phyloP scores from a whole-genome alignment of 2,113 vertebrate species.

The Trichechus manatus region DNA sequence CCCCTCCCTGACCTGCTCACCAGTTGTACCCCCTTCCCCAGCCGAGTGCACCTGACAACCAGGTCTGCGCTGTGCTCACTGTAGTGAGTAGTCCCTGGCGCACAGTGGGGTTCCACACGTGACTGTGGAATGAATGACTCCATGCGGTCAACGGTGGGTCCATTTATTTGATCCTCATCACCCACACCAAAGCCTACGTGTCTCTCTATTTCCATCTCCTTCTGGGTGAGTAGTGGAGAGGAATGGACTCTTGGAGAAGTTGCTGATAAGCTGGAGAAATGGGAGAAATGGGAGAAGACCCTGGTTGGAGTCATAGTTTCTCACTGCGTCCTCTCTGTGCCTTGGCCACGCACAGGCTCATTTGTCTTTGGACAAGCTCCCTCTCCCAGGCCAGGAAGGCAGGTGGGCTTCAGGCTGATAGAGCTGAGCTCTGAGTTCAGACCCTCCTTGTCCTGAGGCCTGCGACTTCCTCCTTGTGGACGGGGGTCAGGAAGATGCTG shows the following conservation, averaged over 20 bases:
- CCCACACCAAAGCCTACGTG: fast-evolving
- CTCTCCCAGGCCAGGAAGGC: background rate
- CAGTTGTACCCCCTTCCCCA: fast-evolving
- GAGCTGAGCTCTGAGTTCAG: background rate
- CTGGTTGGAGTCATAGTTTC: background rate
- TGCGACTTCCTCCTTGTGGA: fast-evolving
- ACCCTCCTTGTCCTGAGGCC: background rate
- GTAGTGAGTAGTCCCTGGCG: background rate
- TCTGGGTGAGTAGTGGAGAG: background rate
- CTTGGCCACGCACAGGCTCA: background rate
- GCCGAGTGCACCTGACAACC: fast-evolving
- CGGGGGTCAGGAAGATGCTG: background rate
- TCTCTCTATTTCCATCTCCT: background rate
- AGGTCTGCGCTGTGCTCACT: background rate
- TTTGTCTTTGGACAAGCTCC: background rate
- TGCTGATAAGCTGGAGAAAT: background rate
- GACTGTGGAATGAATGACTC: background rate
- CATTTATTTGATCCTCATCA: background rate
- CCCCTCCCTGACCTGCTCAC: background rate
- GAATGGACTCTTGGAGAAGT: background rate
- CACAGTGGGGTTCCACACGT: background rate
- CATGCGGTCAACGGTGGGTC: fast-evolving
- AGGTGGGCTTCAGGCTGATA: background rate
- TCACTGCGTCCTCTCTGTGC: background rate
- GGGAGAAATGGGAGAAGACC: background rate